Evolutionary conservation across 2,113 vertebrate genomes (phyloP).

Genomic region (Haliaeetus leucogaster): DNA sequence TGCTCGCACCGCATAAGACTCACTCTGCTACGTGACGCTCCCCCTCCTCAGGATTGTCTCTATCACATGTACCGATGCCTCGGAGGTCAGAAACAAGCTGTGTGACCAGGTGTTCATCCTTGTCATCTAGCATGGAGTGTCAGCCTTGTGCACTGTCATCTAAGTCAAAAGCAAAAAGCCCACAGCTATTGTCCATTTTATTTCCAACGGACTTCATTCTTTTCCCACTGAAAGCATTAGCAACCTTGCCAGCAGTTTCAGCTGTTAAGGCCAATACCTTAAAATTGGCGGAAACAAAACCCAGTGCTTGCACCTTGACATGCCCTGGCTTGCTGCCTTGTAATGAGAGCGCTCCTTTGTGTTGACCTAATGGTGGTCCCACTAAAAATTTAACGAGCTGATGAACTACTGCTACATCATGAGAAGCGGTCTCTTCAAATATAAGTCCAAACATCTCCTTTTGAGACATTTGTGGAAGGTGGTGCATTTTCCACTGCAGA

Average conservation of each 20-base stretch:
- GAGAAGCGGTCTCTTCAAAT: neutral
- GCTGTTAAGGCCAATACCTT: neutral
- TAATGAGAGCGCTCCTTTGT: neutral
- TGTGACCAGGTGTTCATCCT: neutral
- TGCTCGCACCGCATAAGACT: neutral
- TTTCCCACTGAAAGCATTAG: neutral
- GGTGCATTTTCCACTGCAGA: neutral
- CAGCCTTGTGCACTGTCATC: rapidly evolving
- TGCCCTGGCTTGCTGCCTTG: neutral
- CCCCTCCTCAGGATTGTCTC: neutral
- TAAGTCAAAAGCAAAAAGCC: neutral
- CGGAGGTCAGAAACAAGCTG: neutral
- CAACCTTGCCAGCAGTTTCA: neutral
- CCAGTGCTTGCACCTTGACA: neutral
- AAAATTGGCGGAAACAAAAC: neutral
- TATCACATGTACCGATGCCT: neutral
- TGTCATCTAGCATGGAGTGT: neutral
- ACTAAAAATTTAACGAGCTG: neutral
- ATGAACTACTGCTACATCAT: neutral
- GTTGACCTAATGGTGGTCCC: neutral
- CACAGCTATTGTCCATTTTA: neutral
- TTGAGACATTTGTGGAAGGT: neutral
- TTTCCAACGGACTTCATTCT: neutral
- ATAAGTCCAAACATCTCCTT: neutral
- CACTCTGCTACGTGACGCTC: neutral